Evolutionary conservation across 1,140 invertebrate genomes (phyloP), one percentile per base, ranked within the genome.

Genomic region (Penaeus vannamei): DNA sequence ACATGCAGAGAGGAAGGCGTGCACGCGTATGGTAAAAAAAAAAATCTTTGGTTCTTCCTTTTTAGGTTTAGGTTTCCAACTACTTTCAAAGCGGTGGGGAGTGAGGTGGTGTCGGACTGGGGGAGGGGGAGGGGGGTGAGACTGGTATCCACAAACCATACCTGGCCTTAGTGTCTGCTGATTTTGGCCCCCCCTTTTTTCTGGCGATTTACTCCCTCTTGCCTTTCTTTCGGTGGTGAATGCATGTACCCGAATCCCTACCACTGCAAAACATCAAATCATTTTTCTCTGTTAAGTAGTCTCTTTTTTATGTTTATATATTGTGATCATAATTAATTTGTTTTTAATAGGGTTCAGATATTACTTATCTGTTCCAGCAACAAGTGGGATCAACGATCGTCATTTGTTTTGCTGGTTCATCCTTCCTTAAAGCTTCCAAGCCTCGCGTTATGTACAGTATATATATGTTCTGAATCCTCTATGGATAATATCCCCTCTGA

Each of bases 201-300:
- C 66, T 69, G 79, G 64, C 66, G 79, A 36, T 61, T 62, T 88
- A 88, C 17, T 88, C 81, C 66, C 86, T 84, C 26, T 64, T 88
- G 80, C 86, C 80, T 84, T 84, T 88, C 86, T 88, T 88, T 88
- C 86, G 86, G 66, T 88, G 86, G 86, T 88, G 86, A 82, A 88
- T 60, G 86, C 80, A 83, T 76, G 86, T 76, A 88, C 86, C 80
- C 81, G 86, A 76, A 88, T 88, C 53, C 80, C 69, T 88, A 88
- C 64, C 46, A 84, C 86, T 88, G 86, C 64, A 84, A 88, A 88
- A 88, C 29, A 84, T 62, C 66, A 88, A 84, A 60, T 61, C 12
- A 77, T n/a, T 76, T 85, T 77, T 85, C 53, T 29, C 66, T 69
- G 66, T 59, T 66, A 29, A 76, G 72, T 36, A 76, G 26, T 20